phyloP scores from a whole-genome alignment of 2,113 vertebrate species.

The Lathamus discolor region DNA sequence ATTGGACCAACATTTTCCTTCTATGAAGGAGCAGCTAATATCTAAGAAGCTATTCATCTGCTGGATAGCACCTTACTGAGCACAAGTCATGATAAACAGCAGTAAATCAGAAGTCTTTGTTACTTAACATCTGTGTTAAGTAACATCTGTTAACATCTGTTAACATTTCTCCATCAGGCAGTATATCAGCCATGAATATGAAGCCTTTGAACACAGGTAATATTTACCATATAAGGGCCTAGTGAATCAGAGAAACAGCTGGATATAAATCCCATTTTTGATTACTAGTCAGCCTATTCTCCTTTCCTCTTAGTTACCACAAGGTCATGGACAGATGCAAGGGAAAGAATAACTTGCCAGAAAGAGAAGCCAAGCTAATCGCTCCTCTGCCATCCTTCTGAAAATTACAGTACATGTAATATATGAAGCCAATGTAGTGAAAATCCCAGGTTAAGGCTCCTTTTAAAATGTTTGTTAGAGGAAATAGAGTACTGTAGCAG shows the following conservation, averaged over 20 bases:
- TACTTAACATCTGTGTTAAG: background rate
- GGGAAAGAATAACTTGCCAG: background rate
- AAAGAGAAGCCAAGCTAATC: background rate
- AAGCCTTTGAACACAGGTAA: background rate
- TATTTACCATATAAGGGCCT: background rate
- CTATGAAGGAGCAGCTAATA: background rate
- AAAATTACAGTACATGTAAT: background rate
- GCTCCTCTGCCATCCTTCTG: background rate
- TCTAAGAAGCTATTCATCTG: background rate
- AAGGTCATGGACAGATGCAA: background rate
- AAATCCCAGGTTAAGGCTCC: background rate
- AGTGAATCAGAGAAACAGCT: background rate
- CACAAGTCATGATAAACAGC: background rate
- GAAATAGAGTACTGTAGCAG: background rate
- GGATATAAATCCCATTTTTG: background rate
- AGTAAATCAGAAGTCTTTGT: background rate
- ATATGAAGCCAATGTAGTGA: background rate
- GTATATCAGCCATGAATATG: background rate
- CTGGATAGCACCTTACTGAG: background rate
- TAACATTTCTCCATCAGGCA: background rate
- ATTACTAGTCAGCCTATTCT: background rate
- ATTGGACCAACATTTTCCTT: background rate
- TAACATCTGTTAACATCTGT: background rate
- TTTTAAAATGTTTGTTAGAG: background rate
- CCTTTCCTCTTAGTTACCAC: background rate